A percentile compares a stretch with the other conserved stretches of the same genome.
These are phyloP conservation scores for Crossaster papposus DNA, from an alignment of 53 echinoderm and acorn worm genomes.

Conservation along the genomic window DNA sequence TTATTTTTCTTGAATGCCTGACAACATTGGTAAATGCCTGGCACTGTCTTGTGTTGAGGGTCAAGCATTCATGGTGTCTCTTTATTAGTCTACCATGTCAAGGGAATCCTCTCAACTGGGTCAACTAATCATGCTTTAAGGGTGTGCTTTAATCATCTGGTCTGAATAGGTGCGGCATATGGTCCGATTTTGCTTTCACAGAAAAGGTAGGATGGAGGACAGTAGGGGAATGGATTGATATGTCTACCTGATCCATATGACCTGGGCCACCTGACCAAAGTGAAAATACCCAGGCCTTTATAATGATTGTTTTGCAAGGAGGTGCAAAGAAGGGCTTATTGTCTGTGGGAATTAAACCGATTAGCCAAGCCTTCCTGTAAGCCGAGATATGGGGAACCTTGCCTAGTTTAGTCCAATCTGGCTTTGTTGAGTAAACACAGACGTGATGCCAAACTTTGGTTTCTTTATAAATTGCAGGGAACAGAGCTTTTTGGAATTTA, in stretches of 20 bases:
- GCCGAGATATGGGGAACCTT: constrained; percentile 33
- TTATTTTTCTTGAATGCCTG: too few relatives aligned
- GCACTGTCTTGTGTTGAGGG: too few relatives aligned
- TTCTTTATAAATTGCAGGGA: neutral
- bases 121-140: constrained; percentile 5
- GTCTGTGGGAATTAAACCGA: neutral
- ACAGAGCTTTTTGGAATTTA: neutral
- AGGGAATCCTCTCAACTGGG: constrained; percentile 38
- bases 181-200: neutral
- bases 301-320: neutral
- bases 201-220: neutral
- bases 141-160: constrained; percentile 24
- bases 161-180: neutral
- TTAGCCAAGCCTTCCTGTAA: neutral
- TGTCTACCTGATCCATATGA: neutral
- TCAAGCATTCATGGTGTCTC: neutral
- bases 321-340: neutral
- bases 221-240: neutral
- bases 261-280: neutral
- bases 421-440: constrained; percentile 20
- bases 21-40: too few relatives aligned
- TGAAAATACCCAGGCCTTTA: neutral
- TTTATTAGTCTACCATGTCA: neutral
- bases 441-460: constrained; percentile 3
- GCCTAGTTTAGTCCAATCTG: constrained; percentile 5